phyloP scores from a whole-genome alignment of 2,888 invertebrate genomes.

The Hetaerina titia region DNA sequence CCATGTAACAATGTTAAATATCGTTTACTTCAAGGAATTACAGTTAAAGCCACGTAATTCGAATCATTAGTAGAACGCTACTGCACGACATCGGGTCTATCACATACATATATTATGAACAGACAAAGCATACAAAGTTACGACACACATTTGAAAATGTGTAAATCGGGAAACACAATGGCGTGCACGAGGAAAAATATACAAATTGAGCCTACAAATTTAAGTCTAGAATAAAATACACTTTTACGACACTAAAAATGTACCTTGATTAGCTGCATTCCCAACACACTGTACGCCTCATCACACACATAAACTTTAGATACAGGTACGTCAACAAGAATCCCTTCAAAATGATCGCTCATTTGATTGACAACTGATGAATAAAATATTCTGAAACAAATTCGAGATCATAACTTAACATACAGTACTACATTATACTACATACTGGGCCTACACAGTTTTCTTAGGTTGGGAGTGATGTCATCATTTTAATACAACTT shows the following conservation, averaged over 20 bases:
- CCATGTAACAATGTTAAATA: neutral
- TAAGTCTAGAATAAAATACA: neutral
- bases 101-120: constrained; percentile 29
- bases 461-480: neutral
- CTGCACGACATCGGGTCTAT: constrained; percentile 55
- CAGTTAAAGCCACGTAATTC: neutral
- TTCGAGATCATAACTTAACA: neutral
- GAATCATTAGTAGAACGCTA: constrained; percentile 52
- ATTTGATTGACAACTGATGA: constrained; percentile 31
- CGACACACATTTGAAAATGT: neutral
- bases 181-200: neutral
- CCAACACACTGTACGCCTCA: constrained; percentile 13
- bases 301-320: neutral
- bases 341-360: constrained; percentile 20
- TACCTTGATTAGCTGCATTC: constrained; percentile 55
- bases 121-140: neutral
- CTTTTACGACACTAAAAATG: constrained; percentile 7
- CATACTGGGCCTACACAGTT: constrained; percentile 25
- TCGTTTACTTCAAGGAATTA: neutral
- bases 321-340: neutral
- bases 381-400: constrained; percentile 45
- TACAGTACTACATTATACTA: neutral
- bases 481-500: neutral
- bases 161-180: neutral
- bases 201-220: neutral